Evolutionary conservation across 2,113 vertebrate genomes (phyloP), one percentile per base, ranked within the genome.

Genomic region (Alectura lathami): DNA sequence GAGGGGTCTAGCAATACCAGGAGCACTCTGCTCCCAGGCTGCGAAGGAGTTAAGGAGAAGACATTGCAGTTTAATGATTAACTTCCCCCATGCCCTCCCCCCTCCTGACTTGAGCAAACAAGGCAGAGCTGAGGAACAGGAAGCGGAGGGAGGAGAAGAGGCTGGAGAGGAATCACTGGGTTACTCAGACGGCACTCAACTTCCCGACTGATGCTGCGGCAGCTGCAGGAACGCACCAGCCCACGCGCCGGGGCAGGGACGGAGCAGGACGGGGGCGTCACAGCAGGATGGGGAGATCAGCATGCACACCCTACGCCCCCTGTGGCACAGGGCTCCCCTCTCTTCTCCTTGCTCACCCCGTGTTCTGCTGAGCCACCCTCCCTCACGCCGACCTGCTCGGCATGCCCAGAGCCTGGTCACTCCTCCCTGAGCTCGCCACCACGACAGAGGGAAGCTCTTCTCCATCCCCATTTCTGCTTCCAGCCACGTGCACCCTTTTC

Each of bases 101-200:
- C 92, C 96, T 96, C 94, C 95, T 66, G 91, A 92, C 91, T 96
- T 91, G 75, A 94, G 89, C 94, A 95, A 94, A 93, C 85, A 92
- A 43, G 89, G 84, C 83, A 69, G 82, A 93, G 75, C 53, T 29
- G 77, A 92, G 91, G 83, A 90, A 96, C 43, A 91, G 91, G 93
- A 96, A 96, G 67, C 7, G 0, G 60, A 95, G 95, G 88, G 95
- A 89, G 88, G 87, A 92, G 91, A 72, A 76, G 89, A 80, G 53
- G 36, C 81, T 21, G 64, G 48, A 59, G 54, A 86, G 80, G 67
- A 94, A 90, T 83, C 74, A 24, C 57, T 90, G 8, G 6, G 29
- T 68, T 50, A 73, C 76, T 88, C 93, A 51, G 48, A 82, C 68
- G 68, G 38, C 81, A 48, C 83, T 59, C 53, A 83, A 7, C 75